Conservation (phyloP, 2,113 vertebrate species). For the Archocentrus centrarchus region DNA sequence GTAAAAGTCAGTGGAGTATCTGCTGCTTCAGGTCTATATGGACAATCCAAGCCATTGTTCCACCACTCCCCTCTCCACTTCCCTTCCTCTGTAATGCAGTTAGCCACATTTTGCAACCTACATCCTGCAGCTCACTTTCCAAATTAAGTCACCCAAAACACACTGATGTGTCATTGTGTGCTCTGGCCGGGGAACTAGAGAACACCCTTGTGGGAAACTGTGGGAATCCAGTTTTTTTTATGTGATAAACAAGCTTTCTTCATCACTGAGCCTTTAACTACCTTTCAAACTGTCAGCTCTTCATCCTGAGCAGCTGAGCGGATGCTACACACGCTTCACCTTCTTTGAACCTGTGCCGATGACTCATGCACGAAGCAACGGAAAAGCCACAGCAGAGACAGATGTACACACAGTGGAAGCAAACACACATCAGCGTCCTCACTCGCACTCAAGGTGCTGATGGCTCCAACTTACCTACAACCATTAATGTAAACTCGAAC, state of each 20-base stretch:
- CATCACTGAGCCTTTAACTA: not conserved
- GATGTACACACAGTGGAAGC: not conserved
- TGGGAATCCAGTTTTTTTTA: conserved; percentile 15
- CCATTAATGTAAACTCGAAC: conserved; percentile 86
- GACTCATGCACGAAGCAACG: not conserved
- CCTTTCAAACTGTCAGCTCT: conserved; percentile 24
- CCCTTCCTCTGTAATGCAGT: conserved; percentile 9
- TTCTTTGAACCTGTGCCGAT: not conserved
- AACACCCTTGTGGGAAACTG: conserved; percentile 4
- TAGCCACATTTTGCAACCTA: not conserved
- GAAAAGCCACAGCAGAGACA: not conserved
- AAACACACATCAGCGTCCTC: not conserved
- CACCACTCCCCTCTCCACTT: conserved; percentile 13
- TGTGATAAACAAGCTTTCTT: not conserved
- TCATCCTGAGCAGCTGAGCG: conserved; percentile 33
- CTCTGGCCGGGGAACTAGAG: not conserved
- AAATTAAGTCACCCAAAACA: conserved; percentile 28
- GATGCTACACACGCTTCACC: conserved; percentile 18
- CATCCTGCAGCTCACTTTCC: conserved; percentile 23
- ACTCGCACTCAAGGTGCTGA: not conserved
- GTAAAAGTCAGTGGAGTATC: conserved; percentile 5
- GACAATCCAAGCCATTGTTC: conserved; percentile 18
- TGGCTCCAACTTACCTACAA: conserved; percentile 81
- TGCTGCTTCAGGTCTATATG: not conserved
- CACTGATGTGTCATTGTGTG: conserved; percentile 27